Percentiles rank a stretch among this genome's conserved stretches.
phyloP scores from a whole-genome alignment of 2,797 vertebrate species.

The Ibycter americanus region DNA sequence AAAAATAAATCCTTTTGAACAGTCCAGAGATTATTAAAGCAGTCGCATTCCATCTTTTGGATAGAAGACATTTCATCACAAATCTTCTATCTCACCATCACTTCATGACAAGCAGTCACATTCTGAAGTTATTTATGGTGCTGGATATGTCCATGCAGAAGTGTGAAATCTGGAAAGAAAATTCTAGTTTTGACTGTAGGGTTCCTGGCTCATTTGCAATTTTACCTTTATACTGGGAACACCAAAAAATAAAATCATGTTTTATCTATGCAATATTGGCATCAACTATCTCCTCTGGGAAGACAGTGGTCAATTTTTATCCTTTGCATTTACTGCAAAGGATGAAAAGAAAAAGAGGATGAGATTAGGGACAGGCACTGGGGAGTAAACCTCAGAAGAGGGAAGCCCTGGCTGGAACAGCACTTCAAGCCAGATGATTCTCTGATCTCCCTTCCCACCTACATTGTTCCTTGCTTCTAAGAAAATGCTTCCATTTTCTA shows the following conservation, averaged over 20 bases:
- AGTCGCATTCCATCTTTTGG: background rate
- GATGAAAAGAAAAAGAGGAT: background rate
- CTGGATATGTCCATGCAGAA: background rate
- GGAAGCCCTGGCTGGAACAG: background rate
- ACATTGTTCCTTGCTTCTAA: background rate
- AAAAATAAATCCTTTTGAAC: background rate
- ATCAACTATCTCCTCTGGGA: background rate
- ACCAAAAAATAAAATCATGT: background rate
- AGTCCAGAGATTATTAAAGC: background rate
- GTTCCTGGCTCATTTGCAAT: background rate
- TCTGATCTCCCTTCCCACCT: background rate
- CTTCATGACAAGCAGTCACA: background rate
- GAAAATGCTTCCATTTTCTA: background rate
- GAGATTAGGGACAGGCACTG: background rate
- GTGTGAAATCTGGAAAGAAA: background rate
- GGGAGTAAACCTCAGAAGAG: background rate
- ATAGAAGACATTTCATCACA: background rate
- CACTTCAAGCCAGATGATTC: background rate
- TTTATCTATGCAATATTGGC: fast-evolving
- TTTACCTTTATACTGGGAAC: background rate
- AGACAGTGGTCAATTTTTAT: background rate
- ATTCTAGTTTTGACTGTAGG: background rate
- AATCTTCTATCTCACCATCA: background rate
- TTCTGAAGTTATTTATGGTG: background rate
- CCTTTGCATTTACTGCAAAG: background rate